Evolutionary conservation across 2,113 vertebrate species (phyloP).

Genomic region (Eleginops maclovinus): DNA sequence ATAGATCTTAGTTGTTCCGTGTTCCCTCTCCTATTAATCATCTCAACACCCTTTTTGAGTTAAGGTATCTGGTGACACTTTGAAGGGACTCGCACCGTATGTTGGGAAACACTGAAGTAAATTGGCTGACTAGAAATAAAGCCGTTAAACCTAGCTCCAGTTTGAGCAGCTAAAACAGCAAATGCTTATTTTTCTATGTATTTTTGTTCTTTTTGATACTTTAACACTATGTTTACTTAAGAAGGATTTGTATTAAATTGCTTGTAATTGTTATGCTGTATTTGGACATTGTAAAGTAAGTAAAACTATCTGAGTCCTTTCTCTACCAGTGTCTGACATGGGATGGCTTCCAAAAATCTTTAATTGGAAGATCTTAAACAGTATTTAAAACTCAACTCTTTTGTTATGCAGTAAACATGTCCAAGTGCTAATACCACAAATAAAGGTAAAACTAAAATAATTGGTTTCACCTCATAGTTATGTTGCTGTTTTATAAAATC

Average conservation of each 20-base stretch:
- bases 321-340: neutral
- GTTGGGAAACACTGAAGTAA: neutral
- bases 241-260: neutral
- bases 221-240: neutral
- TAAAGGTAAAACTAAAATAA: neutral
- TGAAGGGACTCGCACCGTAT: neutral
- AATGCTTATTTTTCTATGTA: neutral
- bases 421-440: neutral
- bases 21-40: neutral
- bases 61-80: neutral
- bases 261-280: neutral
- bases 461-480: neutral
- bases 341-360: neutral
- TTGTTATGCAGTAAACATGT: neutral
- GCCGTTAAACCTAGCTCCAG: neutral
- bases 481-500: neutral
- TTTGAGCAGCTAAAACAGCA: neutral
- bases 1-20: neutral
- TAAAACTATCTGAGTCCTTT: too few relatives aligned
- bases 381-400: neutral
- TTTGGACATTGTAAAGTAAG: neutral
- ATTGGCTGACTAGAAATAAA: neutral
- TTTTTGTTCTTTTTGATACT: neutral
- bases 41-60: neutral
- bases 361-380: neutral